phyloP scores from a whole-genome alignment of 2,113 vertebrate species.

The Campylomormyrus tamandua region DNA sequence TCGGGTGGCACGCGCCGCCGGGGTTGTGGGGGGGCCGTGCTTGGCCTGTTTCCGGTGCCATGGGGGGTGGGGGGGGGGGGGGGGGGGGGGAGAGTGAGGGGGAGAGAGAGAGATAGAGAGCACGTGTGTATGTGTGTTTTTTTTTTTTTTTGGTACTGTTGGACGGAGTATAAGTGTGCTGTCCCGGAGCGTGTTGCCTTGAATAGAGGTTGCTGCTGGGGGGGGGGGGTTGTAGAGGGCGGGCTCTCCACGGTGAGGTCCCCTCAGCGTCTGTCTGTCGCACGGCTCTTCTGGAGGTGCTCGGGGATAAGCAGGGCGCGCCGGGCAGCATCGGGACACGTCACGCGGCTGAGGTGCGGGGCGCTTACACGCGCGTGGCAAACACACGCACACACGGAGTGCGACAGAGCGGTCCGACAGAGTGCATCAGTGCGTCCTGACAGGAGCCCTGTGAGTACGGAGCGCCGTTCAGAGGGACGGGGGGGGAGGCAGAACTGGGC shows the following conservation, averaged over 20 bases:
- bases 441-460: slow-evolving; percentile 7
- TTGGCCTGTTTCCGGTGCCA: too few relatives aligned
- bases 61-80: too few relatives aligned
- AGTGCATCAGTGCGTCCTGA: background rate
- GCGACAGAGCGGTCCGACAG: background rate
- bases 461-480: background rate
- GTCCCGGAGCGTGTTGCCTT: slow-evolving; percentile 1
- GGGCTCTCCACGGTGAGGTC: background rate
- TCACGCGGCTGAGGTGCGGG: background rate
- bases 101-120: background rate
- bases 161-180: background rate
- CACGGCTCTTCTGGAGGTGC: background rate
- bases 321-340: background rate
- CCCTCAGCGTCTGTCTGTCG: background rate
- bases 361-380: background rate
- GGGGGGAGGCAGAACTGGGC: background rate
- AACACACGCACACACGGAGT: background rate
- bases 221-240: background rate
- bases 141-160: background rate
- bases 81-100: background rate
- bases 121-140: background rate
- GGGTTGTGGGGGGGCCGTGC: too few relatives aligned
- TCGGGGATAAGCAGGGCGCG: background rate
- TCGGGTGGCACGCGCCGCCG: too few relatives aligned
- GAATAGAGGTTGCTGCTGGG: slow-evolving; percentile 15